Percentiles rank a stretch among this genome's conserved stretches.
These are phyloP conservation scores for Crocallis elinguaria DNA, from an alignment of 2,888 invertebrate genomes.

Conservation along the genomic window DNA sequence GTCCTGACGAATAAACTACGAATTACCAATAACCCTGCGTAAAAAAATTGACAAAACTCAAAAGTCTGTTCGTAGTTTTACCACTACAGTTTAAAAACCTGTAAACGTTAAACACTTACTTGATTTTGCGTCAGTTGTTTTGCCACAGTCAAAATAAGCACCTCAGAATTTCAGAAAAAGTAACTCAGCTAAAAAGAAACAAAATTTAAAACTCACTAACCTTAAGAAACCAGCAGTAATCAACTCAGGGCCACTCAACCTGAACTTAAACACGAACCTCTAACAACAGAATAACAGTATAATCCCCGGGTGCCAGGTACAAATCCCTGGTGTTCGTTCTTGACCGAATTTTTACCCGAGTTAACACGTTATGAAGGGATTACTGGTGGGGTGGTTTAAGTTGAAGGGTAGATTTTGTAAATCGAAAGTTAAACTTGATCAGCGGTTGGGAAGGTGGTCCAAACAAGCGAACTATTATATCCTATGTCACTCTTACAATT, in stretches of 20 bases:
- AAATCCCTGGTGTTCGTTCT: constrained; percentile 29
- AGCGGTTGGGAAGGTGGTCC: neutral
- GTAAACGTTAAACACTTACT: too few species aligned
- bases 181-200: neutral
- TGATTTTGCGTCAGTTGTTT: too few species aligned
- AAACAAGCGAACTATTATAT: too few species aligned
- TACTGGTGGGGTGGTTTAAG: constrained; percentile 12
- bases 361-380: constrained; percentile 32
- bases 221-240: constrained; percentile 1
- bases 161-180: too few species aligned
- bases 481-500: too few species aligned
- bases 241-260: constrained; percentile 12
- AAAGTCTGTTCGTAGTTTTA: too few species aligned
- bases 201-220: neutral
- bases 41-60: too few species aligned
- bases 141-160: too few species aligned
- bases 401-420: constrained; percentile 15
- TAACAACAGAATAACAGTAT: constrained; percentile 7
- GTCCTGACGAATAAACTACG: too few species aligned
- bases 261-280: constrained; percentile 8
- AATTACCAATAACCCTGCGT: too few species aligned
- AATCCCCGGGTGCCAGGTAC: constrained; percentile 21
- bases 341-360: constrained; percentile 32
- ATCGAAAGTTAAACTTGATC: neutral
- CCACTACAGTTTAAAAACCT: too few species aligned